Base-by-base conservation (phyloP, 1,140 invertebrate genomes). In the Nomia melanderi region DNA sequence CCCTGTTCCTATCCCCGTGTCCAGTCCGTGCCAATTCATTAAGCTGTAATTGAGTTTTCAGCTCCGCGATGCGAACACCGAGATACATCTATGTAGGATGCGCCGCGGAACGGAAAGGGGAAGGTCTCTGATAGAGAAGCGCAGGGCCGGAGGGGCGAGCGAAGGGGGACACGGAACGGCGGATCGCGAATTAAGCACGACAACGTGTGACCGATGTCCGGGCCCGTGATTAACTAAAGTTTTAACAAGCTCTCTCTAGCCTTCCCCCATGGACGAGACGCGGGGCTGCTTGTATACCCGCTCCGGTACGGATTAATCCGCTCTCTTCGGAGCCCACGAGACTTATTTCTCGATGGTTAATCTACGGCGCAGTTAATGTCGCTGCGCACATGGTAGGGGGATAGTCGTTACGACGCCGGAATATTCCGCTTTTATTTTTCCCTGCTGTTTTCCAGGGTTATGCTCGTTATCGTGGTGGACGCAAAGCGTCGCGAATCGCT, bases 31-130 rank as follows among this genome's bases (percentile, higher is more conserved):
- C 88, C 89, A 91, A 91, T 91, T 91, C 90, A 91, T 91, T 91
- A 91, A 88, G 89, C 83, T 83, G 87, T 91, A 91, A 91, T 91
- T 91, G 90, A 91, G 90, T 91, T 91, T 91, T 90, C 89, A 90
- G 88, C 90, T 89, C 82, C 77, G 85, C 85, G 88, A 90, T 90
- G 90, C 87, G 78, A 71, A 75, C 79, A 75, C 83, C 78, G 74
- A 87, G 90, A 90, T 90, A 90, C 88, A 89, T 84, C 88, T 87
- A 89, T 85, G 85, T 83, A 76, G 81, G 73, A 83, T 86, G 88
- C 83, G 6, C 60, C 20, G 31, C 20, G 70, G 53, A 54, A 56
- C 74, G 69, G 74, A 78, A 75, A 57, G 65, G 12, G 41, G 41
- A 27, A 56, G 69, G 20, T 44, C 6, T 41, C 50, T 56, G 72